Evolutionary conservation across 1,140 invertebrate genomes (phyloP), one percentile per base, ranked within the genome.

Genomic region (Drosophila chauvacae): DNA sequence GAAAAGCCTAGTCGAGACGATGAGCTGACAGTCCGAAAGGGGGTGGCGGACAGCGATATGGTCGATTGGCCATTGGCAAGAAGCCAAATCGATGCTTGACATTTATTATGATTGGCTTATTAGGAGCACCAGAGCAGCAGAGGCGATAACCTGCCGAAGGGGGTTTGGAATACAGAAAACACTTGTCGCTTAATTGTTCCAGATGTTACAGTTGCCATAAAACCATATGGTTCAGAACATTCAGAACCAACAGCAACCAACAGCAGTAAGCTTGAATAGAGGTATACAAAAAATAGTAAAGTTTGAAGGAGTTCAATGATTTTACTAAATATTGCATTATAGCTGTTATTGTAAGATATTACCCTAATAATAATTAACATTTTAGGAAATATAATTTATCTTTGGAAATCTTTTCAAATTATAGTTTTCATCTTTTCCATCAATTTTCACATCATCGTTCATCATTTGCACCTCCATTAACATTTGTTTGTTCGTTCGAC

Each of bases 91-190:
- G 69, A 65, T 90, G 85, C 84, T 90, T 88, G 84, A 88, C 84
- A 88, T 88, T 88, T 88, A 90, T 88, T 88, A 90, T 88, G 84
- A 88, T 88, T 81, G 84, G 81, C 84, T 88, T 90, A 88, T 88
- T 88, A 88, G 85, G 80, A 55, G 33, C 53, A 55, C 14, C 30
- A 53, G 61, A 76, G 47, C 57, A 68, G 68, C 50, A 55, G 51
- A 55, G 76, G 80, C 71, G 28, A 65, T 33, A 47, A 50, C 23
- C 50, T 55, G 45, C 26, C 14, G 37, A 28, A 23, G 35, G 23
- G 37, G 41, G 4, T 16, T 37, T 14, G 33, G 33, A 23, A 37
- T 20, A 37, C 9, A 23, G 11, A 9, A 53, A 45, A 23, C 47
- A 47, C 61, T 66, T 76, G 47, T 76, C 61, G 47, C 50, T 30